These are phyloP conservation scores for Sakesphorus luctuosus DNA, from an alignment of 2,113 vertebrate genomes.

Conservation along the genomic window DNA sequence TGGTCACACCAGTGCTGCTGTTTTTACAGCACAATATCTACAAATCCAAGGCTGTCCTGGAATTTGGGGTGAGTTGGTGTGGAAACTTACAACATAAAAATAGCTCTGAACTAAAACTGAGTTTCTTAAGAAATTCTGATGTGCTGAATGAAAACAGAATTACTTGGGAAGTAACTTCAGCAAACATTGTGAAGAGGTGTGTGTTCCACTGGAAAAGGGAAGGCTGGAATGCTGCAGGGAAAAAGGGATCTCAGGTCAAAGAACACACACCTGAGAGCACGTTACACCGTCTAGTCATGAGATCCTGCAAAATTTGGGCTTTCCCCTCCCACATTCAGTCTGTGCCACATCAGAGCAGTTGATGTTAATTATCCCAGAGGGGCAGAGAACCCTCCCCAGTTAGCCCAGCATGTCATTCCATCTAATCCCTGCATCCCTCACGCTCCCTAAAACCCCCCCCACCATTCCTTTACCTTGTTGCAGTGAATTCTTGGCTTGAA, in stretches of 20 bases:
- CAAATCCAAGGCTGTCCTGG: not conserved
- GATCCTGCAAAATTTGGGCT: not conserved
- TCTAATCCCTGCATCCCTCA: not conserved
- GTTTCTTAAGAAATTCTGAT: not conserved
- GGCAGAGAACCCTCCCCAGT: not conserved
- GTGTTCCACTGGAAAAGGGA: not conserved
- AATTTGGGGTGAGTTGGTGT: not conserved
- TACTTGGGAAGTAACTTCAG: not conserved
- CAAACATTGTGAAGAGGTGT: not conserved
- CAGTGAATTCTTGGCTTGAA: slow-evolving; percentile 86
- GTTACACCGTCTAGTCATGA: not conserved
- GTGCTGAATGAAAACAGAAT: not conserved
- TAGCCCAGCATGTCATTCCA: not conserved
- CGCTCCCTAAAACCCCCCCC: not conserved
- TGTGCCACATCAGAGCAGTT: not conserved
- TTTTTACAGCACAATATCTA: not conserved
- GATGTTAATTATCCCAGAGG: not conserved
- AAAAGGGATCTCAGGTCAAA: not conserved
- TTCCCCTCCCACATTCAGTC: not conserved
- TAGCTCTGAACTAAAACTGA: not conserved
- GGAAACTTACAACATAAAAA: not conserved
- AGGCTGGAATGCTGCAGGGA: not conserved
- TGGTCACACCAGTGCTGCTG: not conserved
- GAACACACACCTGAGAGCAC: fast-evolving
- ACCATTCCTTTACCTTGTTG: slow-evolving; percentile 85